These are phyloP conservation scores for Carettochelys insculpta DNA, from an alignment of 2,113 vertebrate genomes.

Conservation along the genomic window DNA sequence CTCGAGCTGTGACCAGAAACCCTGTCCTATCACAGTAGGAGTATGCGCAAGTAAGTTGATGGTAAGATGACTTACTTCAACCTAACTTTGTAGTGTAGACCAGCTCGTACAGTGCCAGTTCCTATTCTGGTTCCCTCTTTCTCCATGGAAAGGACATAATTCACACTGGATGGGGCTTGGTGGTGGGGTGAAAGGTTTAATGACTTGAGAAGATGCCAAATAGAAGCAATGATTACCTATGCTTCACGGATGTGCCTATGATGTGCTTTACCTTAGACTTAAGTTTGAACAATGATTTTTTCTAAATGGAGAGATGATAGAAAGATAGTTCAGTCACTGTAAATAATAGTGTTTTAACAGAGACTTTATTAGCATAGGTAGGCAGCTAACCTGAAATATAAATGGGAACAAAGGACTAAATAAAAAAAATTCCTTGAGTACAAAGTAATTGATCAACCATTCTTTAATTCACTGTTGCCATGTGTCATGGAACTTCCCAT, in stretches of 20 bases:
- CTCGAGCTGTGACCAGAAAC: too few species aligned
- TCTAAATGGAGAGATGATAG: not conserved
- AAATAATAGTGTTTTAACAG: constrained; percentile 25
- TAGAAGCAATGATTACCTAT: not conserved
- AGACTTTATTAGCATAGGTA: constrained; percentile 8
- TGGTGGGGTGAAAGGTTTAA: not conserved
- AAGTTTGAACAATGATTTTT: not conserved
- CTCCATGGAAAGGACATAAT: not conserved
- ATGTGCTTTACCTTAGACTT: not conserved
- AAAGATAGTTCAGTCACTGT: constrained; percentile 4
- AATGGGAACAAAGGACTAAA: constrained; percentile 4
- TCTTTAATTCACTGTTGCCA: not conserved
- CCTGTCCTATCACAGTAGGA: too few species aligned
- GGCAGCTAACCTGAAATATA: constrained; percentile 7
- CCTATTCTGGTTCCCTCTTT: not conserved
- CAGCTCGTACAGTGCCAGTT: fast-evolving
- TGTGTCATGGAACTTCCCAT: not conserved
- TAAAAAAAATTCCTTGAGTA: not conserved
- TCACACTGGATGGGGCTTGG: fast-evolving
- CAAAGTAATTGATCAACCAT: constrained; percentile 25
- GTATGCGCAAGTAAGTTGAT: not conserved
- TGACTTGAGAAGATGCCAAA: constrained; percentile 13
- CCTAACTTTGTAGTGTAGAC: not conserved
- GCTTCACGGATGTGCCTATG: not conserved
- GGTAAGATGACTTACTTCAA: not conserved